phyloP scores from a whole-genome alignment of 2,888 invertebrate species.

The Strigamia transsilvanica region DNA sequence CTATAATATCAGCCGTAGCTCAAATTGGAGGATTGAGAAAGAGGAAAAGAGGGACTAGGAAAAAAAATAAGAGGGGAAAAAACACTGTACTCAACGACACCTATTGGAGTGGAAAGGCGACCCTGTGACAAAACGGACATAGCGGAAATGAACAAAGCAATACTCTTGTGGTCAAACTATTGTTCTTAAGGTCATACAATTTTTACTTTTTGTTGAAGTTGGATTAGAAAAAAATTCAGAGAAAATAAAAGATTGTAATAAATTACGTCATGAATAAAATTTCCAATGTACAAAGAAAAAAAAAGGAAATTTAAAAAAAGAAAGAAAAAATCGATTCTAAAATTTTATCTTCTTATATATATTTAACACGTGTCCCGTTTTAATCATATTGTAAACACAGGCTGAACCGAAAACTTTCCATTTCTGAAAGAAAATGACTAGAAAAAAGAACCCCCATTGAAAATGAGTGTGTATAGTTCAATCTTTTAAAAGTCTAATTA shows the following conservation, averaged over 20 bases:
- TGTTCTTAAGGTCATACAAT: not conserved
- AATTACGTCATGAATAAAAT: not conserved
- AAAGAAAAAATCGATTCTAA: not conserved
- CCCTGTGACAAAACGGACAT: constrained; percentile 44
- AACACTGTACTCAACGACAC: not conserved
- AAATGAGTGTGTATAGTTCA: constrained; percentile 40
- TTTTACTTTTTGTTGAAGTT: not conserved
- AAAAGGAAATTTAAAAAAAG: not conserved
- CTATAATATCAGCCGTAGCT: constrained; percentile 40
- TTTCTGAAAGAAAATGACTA: not conserved
- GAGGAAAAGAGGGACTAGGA: constrained; percentile 4
- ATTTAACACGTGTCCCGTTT: constrained; percentile 1
- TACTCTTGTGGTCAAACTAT: constrained; percentile 13
- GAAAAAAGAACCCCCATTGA: not conserved
- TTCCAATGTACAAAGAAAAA: not conserved
- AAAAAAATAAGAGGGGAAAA: not conserved
- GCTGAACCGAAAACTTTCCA: not conserved
- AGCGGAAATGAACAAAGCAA: constrained; percentile 42
- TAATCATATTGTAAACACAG: constrained; percentile 7
- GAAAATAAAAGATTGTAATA: not conserved
- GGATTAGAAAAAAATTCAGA: not conserved
- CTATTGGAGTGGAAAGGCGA: constrained; percentile 39
- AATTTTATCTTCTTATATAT: not conserved
- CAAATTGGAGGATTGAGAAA: constrained; percentile 39
- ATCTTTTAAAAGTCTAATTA: constrained; percentile 35